Evolutionary conservation across 2,888 invertebrate genomes (phyloP).

Genomic region (Stenodema calcarata): DNA sequence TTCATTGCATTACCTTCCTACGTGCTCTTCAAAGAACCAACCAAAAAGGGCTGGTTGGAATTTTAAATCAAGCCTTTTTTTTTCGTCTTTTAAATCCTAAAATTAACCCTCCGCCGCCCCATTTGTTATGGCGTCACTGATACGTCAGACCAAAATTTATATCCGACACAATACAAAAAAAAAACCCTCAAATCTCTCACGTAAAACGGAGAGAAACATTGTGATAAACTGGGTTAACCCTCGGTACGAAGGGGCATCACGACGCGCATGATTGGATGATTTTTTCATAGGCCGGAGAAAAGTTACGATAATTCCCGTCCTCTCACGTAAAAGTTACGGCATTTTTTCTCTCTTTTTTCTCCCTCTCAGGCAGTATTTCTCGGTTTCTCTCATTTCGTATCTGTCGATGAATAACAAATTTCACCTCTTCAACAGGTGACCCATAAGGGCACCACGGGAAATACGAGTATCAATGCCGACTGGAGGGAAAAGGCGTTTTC

Average conservation of each 20-base stretch:
- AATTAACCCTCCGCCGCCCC: neutral
- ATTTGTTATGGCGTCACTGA: neutral
- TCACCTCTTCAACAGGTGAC: slow-evolving; percentile 29
- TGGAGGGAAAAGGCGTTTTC: neutral
- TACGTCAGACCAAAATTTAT: slow-evolving; percentile 11
- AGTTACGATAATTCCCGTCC: neutral
- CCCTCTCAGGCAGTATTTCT: neutral
- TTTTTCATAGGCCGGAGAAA: neutral
- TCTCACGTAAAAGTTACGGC: slow-evolving; percentile 30
- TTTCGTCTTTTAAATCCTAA: neutral
- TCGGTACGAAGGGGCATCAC: too few species aligned
- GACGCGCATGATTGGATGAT: slow-evolving; percentile 5
- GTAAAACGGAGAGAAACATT: slow-evolving; percentile 37
- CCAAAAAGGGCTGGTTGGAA: neutral
- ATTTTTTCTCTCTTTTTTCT: slow-evolving; percentile 7
- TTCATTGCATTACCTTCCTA: slow-evolving; percentile 11
- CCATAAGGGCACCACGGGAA: slow-evolving; percentile 22
- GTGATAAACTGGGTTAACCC: slow-evolving; percentile 9
- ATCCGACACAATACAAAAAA: neutral
- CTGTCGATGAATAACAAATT: slow-evolving; percentile 43
- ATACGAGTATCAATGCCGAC: slow-evolving; percentile 39
- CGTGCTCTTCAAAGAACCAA: neutral
- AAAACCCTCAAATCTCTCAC: slow-evolving; percentile 17
- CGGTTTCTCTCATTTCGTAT: neutral
- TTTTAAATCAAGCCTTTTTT: neutral